Percentiles rank a stretch among this genome's conserved stretches.
Conservation (phyloP, 2,113 vertebrate species). For the Brachypodius melanocephalos region DNA sequence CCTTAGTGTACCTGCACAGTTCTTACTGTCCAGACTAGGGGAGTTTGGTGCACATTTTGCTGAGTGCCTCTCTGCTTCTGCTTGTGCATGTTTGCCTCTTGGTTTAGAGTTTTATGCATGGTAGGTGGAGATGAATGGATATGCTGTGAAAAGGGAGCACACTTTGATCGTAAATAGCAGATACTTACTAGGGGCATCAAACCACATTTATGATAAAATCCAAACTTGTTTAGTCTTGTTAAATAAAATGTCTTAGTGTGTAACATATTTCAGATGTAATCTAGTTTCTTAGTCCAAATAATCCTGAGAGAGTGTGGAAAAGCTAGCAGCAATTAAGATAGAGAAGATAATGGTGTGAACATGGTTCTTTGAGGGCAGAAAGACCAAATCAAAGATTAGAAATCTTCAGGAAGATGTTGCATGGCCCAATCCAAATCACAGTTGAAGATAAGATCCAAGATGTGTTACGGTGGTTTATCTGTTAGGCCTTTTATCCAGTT, state of each 20-base stretch:
- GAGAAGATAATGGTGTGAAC: conserved; percentile 49
- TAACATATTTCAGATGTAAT: conserved; percentile 58
- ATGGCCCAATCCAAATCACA: neutral
- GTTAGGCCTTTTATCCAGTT: neutral
- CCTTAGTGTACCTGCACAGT: neutral
- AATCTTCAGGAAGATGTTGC: conserved; percentile 28
- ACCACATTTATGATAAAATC: conserved; percentile 50
- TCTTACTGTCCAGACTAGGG: neutral
- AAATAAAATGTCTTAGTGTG: conserved; percentile 40
- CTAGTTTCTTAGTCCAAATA: conserved; percentile 54
- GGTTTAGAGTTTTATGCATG: neutral
- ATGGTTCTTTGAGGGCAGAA: conserved; percentile 54
- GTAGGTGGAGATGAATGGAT: conserved; percentile 2
- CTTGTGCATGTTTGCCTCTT: neutral
- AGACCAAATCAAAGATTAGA: conserved; percentile 30
- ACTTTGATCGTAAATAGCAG: conserved; percentile 23
- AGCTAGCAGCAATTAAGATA: conserved; percentile 62
- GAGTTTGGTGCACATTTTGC: neutral
- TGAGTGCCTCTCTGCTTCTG: neutral
- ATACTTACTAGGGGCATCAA: conserved; percentile 42
- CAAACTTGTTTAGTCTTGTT: conserved; percentile 59
- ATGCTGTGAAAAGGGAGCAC: neutral
- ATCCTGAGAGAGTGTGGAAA: conserved; percentile 54
- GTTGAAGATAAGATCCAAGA: neutral
- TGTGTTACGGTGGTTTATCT: neutral